A percentile compares a stretch with the other conserved stretches of the same genome.
phyloP scores from a whole-genome alignment of 2,113 vertebrate species.

The Amphiprion ocellaris region DNA sequence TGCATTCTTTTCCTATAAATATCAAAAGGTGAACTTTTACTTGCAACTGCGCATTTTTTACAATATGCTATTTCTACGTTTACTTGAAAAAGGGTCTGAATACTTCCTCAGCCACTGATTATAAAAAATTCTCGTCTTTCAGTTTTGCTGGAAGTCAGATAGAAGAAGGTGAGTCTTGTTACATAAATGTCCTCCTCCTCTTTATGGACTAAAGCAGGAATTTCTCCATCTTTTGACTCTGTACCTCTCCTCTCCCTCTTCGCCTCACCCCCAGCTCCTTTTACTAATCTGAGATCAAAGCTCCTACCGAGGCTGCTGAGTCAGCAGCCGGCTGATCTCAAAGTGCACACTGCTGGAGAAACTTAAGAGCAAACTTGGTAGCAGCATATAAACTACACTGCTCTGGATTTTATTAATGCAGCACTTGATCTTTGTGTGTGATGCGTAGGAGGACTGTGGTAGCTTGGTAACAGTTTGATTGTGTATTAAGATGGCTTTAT shows the following conservation, averaged over 20 bases:
- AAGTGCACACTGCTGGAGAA: constrained; percentile 50
- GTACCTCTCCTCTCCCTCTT: neutral
- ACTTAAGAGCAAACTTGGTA: constrained; percentile 25
- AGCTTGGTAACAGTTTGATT: neutral
- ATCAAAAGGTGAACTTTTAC: too few relatives aligned
- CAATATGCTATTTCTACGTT: neutral
- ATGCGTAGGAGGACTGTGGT: neutral
- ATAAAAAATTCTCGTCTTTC: neutral
- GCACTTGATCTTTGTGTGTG: neutral
- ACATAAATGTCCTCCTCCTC: constrained; percentile 10
- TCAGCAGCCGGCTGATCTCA: constrained; percentile 70
- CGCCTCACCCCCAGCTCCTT: constrained; percentile 34
- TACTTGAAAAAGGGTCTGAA: neutral
- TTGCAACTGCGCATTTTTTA: too few relatives aligned
- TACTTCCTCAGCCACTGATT: neutral
- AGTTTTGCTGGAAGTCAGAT: neutral
- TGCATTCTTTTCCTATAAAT: too few relatives aligned
- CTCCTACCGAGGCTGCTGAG: constrained; percentile 59
- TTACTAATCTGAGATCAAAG: constrained; percentile 77
- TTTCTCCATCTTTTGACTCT: constrained; percentile 11
- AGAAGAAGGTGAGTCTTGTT: constrained; percentile 4
- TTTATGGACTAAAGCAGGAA: constrained; percentile 4
- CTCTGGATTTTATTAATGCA: constrained; percentile 17
- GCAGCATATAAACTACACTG: neutral
- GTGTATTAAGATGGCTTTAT: neutral